Evolutionary conservation across 2,888 invertebrate species (phyloP), one percentile per base, ranked within the genome.

Genomic region (Argyresthia goedartella): DNA sequence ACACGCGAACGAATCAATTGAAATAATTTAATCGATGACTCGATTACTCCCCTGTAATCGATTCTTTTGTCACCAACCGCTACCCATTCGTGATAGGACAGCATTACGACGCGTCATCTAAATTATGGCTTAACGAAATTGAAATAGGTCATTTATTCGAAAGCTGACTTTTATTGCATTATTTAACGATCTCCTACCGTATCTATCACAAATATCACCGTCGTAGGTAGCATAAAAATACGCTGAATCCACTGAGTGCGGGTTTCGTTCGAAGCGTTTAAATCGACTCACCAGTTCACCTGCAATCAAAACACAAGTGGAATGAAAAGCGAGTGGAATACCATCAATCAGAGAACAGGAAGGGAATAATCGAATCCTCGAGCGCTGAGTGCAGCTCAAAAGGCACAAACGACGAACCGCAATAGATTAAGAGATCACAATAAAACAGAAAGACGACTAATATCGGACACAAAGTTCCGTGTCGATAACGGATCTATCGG

Each of bases 311-410:
- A 70, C 67, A 73, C 70, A 71, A 50, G 41, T 16, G 70, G 67
- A 67, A 67, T 62, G 62, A 67, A 69, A 73, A 76, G 2, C 71
- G 65, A 71, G 73, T 67, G 65, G 71, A 70, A 73, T 76, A 71
- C 70, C 79, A 79, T 81, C 84, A 84, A 86, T 85, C 85, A 82
- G 80, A 85, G 82, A 76, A 78, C 73, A 73, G 15, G 71, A 75
- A 77, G 75, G 50, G 52, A 49, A 55, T 55, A 55, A 55, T 55
- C 53, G 53, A 55, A 55, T 55, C 47, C 44, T 25, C 8, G 39
- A 50, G 51, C 35, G 77, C 73, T 75, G 80, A 82, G 81, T 82
- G 82, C 81, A 76, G 78, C 73, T 76, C 81, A 82, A 84, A 84
- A 79, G 69, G 79, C 71, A 73, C 69, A 67, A 74, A 75, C 74